Base-by-base conservation (phyloP, 2,797 vertebrate species). In the Urocyon cinereoargenteus region DNA sequence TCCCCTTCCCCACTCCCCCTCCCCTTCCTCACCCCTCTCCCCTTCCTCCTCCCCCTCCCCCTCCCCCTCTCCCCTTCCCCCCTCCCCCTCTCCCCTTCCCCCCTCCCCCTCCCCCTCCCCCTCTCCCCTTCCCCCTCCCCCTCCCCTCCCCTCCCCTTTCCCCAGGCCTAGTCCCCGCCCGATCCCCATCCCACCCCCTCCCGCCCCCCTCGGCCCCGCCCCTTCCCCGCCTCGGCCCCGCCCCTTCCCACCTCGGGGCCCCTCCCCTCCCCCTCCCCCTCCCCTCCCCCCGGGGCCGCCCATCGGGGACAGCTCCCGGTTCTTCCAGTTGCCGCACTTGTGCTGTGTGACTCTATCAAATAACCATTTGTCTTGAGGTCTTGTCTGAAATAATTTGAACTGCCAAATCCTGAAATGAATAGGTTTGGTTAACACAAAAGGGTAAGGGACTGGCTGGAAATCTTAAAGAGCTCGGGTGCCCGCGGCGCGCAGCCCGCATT, bases 351-450 rank as follows among this genome's bases (percentile, higher is more conserved):
- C 98, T 98, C 98, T 98, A 98, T 99, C 98, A 98, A 98, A 97
- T 31, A 94, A 92, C 98, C 98, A 98, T 99, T 98, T 99, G 98
- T 99, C 98, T 99, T 97, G 97, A 96, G 96, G 92, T 98, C 98
- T 98, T 98, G 98, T 98, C 98, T 98, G 97, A 98, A 98, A 98
- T 98, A 98, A 99, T 99, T 99, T 98, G 97, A 98, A 98, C 83
- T 96, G 98, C 95, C 97, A 98, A 96, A 98, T 97, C 97, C 98
- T 66, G 93, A 98, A 98, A 98, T 94, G 78, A 99, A 99, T 98
- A 97, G 96, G 97, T 94, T 95, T 97, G 97, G 96, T 98, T 98
- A 98, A 97, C 97, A 98, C 98, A 98, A 98, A 99, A 98, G 98
- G 97, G 97, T 96, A 97, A 96, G 97, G 98, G 98, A 98, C 97